phyloP scores from a whole-genome alignment of 2,113 vertebrate genomes.

The Gymnogyps californianus region DNA sequence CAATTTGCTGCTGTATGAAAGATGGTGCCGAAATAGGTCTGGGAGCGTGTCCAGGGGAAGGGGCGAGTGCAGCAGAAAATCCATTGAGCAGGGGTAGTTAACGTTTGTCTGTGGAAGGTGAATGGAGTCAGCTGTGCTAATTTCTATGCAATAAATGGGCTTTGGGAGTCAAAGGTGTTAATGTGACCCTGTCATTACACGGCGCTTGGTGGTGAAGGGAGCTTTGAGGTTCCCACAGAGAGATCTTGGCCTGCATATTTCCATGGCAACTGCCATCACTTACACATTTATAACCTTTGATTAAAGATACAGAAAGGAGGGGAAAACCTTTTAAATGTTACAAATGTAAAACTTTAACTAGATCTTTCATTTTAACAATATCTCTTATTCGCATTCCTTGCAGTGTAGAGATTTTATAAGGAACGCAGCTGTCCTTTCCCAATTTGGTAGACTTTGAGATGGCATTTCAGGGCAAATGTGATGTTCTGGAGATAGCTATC shows the following conservation, averaged over 20 bases:
- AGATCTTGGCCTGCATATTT: background rate
- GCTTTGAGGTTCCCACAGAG: conserved; percentile 35
- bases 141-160: background rate
- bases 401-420: background rate
- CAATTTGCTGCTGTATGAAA: background rate
- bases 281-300: conserved; percentile 21
- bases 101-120: background rate
- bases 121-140: background rate
- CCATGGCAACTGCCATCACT: conserved; percentile 43
- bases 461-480: background rate
- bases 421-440: background rate
- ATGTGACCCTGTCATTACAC: background rate
- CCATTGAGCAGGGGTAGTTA: background rate
- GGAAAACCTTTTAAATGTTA: background rate
- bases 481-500: background rate
- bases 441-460: background rate
- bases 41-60: background rate
- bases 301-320: background rate
- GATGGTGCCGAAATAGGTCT: background rate
- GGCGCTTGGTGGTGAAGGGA: background rate
- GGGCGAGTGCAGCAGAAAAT: background rate
- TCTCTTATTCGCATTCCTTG: background rate
- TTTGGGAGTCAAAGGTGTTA: conserved; percentile 31
- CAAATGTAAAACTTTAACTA: background rate
- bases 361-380: background rate